Conservation (phyloP, 1,140 invertebrate species). For the Cydia amplana region DNA sequence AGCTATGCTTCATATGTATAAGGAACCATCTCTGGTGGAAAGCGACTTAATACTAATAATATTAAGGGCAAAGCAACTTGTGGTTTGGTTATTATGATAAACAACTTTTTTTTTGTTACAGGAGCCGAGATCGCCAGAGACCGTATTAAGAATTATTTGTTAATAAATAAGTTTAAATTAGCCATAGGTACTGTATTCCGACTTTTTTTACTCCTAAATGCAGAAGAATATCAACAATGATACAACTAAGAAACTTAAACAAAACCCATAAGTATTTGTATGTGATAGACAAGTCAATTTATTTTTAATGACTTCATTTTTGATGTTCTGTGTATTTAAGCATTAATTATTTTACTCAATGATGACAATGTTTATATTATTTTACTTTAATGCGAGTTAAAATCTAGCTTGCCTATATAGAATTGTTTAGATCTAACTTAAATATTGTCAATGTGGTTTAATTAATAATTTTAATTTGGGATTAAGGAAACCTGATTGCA, state of each 20-base stretch:
- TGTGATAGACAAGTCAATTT: background rate
- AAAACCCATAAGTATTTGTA: background rate
- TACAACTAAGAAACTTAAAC: background rate
- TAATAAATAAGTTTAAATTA: constrained; percentile 4
- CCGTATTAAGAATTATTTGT: constrained; percentile 57
- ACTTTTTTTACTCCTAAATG: background rate
- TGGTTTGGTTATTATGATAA: background rate
- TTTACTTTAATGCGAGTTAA: background rate
- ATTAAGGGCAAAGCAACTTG: too few species aligned
- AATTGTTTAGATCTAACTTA: background rate
- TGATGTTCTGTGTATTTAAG: background rate
- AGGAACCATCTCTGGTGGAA: too few species aligned
- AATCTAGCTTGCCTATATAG: background rate
- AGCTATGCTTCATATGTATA: too few species aligned
- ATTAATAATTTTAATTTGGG: too few species aligned
- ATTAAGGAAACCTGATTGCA: too few species aligned
- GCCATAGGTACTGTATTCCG: constrained; percentile 20
- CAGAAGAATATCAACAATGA: constrained; percentile 2
- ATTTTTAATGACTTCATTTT: background rate
- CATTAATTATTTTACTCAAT: background rate
- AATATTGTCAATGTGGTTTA: background rate
- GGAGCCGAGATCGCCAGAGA: constrained; percentile 77
- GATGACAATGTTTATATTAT: background rate
- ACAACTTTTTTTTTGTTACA: constrained; percentile 61
- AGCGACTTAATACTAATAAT: too few species aligned